Percentiles rank a stretch among this genome's conserved stretches.
Conservation (phyloP, 2,888 invertebrate species). For the Tachina grossa region DNA sequence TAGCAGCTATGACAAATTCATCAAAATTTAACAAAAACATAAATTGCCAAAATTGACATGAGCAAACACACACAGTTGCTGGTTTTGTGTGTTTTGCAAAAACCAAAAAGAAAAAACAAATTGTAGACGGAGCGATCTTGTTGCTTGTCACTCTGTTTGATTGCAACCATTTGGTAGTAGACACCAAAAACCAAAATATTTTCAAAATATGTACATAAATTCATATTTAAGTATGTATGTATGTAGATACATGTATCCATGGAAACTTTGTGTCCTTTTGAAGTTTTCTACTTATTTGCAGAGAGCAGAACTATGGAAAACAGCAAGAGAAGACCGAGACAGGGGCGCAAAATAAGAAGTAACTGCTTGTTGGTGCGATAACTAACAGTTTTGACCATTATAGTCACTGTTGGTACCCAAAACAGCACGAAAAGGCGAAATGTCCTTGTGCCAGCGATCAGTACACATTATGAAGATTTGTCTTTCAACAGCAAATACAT, state of each 20-base stretch:
- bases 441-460: slow-evolving; percentile 70
- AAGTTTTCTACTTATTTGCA: slow-evolving; percentile 14
- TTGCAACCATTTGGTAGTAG: slow-evolving; percentile 71
- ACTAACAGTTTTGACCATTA: slow-evolving; percentile 62
- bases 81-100: slow-evolving; percentile 49
- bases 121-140: slow-evolving; percentile 10
- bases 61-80: slow-evolving; percentile 62
- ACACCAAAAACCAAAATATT: slow-evolving; percentile 71
- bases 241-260: background rate
- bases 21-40: slow-evolving; percentile 33
- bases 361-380: slow-evolving; percentile 47
- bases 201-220: slow-evolving; percentile 58
- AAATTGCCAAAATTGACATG: slow-evolving; percentile 19
- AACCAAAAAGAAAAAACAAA: slow-evolving; percentile 12
- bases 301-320: background rate
- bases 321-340: slow-evolving; percentile 10
- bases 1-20: slow-evolving; percentile 65
- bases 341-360: slow-evolving; percentile 33
- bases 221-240: too few species aligned
- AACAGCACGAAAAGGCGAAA: slow-evolving; percentile 51
- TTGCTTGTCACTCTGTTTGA: slow-evolving; percentile 36
- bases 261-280: slow-evolving; percentile 1
- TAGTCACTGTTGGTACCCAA: slow-evolving; percentile 64
- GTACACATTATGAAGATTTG: slow-evolving; percentile 58
- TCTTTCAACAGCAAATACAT: background rate